phyloP scores from a whole-genome alignment of 2,888 invertebrate species.

The Platycheirus rosarum region DNA sequence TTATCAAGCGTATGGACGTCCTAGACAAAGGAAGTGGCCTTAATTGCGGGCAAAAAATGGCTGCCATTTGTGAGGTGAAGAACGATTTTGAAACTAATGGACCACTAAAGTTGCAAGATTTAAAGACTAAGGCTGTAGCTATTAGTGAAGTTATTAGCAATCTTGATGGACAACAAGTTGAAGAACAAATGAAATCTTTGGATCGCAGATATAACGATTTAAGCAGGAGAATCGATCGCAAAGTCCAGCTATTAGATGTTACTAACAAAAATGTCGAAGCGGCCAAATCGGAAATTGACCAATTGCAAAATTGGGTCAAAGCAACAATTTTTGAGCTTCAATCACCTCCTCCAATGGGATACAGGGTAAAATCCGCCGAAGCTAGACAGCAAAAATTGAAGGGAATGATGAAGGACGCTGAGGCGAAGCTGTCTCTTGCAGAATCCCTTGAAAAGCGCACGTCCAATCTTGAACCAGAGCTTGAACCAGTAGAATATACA shows the following conservation, averaged over 20 bases:
- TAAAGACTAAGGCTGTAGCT: slow-evolving; percentile 87
- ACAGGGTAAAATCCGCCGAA: slow-evolving; percentile 90
- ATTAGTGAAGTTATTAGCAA: slow-evolving; percentile 92
- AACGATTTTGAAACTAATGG: slow-evolving; percentile 89
- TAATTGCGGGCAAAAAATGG: slow-evolving; percentile 90
- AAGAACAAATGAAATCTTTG: slow-evolving; percentile 93
- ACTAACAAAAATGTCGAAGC: slow-evolving; percentile 92
- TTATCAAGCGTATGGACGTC: slow-evolving; percentile 91
- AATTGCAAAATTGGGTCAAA: slow-evolving; percentile 91
- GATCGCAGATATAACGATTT: slow-evolving; percentile 93
- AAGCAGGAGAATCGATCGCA: slow-evolving; percentile 91
- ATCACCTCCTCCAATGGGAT: slow-evolving; percentile 88
- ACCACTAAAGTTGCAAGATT: slow-evolving; percentile 87
- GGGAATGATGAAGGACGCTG: slow-evolving; percentile 91
- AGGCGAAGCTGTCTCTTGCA: slow-evolving; percentile 91
- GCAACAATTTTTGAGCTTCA: slow-evolving; percentile 88
- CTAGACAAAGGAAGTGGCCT: slow-evolving; percentile 93
- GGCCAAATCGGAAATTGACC: slow-evolving; percentile 90
- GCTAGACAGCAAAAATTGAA: slow-evolving; percentile 88
- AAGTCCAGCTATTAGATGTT: slow-evolving; percentile 91
- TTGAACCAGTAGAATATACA: slow-evolving; percentile 92
- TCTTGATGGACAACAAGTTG: slow-evolving; percentile 94
- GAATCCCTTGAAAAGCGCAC: slow-evolving; percentile 93
- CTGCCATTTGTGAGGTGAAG: slow-evolving; percentile 88
- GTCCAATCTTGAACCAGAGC: slow-evolving; percentile 91